Conservation (phyloP, 2,888 invertebrate genomes). For the Chaitophorus viminalis region DNA sequence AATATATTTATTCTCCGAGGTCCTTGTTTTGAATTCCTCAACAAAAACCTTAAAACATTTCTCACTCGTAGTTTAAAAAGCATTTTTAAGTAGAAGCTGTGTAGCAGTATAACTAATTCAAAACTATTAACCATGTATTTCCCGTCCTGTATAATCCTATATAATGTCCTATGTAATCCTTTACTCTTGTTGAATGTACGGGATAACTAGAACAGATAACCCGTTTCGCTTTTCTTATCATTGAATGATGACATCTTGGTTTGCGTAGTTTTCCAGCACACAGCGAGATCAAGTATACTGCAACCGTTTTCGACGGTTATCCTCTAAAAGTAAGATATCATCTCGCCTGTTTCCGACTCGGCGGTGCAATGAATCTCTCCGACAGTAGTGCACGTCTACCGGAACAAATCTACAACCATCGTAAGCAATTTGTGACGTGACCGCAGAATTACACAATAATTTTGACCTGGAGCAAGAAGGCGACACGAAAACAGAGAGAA, state of each 20-base stretch:
- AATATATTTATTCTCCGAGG: neutral
- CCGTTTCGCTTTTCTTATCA: neutral
- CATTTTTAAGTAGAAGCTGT: neutral
- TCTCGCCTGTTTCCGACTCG: neutral
- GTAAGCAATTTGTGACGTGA: neutral
- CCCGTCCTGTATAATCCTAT: too few species aligned
- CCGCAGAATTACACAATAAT: neutral
- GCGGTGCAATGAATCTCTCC: too few species aligned
- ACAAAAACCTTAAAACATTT: neutral
- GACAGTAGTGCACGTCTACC: neutral
- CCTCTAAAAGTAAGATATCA: neutral
- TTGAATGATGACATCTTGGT: neutral
- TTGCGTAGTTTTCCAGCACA: neutral
- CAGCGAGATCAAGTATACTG: neutral
- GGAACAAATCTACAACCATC: neutral
- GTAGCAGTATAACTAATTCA: neutral
- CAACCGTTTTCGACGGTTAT: neutral
- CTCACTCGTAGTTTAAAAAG: neutral
- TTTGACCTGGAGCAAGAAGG: neutral
- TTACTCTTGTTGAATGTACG: neutral
- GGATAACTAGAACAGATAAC: neutral
- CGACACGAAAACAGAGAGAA: neutral
- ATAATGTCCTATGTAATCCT: too few species aligned
- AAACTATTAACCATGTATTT: neutral
- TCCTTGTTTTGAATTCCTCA: neutral